phyloP scores from a whole-genome alignment of 2,888 invertebrate genomes.

The Caenorhabditis imperialis region DNA sequence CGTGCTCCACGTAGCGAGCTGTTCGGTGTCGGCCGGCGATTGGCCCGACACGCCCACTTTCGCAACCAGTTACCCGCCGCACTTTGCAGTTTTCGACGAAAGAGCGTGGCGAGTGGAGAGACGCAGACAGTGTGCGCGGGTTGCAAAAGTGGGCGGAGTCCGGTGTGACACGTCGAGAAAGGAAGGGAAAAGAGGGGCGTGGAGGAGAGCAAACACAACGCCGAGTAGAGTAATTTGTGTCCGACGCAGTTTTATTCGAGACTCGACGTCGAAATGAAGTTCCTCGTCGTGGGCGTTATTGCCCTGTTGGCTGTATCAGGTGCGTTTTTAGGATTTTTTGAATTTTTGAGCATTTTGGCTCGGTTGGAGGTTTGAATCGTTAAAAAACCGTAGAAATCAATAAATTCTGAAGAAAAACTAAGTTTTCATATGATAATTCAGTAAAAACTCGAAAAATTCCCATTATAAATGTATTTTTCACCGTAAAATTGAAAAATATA shows the following conservation, averaged over 20 bases:
- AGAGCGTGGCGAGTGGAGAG: conserved; percentile 11
- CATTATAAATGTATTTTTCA: too few relatives aligned
- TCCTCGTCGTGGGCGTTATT: conserved; percentile 40
- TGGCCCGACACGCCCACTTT: conserved; percentile 37
- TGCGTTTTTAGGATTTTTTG: conserved; percentile 21
- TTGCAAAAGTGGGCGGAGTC: conserved; percentile 48
- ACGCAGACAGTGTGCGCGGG: conserved; percentile 27
- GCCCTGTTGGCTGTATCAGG: conserved; percentile 54
- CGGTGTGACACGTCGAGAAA: conserved; percentile 44
- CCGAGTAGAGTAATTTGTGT: conserved; percentile 40
- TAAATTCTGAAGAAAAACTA: too few relatives aligned
- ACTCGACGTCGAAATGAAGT: conserved; percentile 35
- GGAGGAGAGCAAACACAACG: conserved; percentile 31
- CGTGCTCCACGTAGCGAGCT: conserved; percentile 46
- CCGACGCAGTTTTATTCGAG: not conserved
- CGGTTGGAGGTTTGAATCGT: too few relatives aligned
- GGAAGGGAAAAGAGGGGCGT: conserved; percentile 7
- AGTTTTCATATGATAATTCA: too few relatives aligned
- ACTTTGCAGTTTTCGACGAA: conserved; percentile 38
- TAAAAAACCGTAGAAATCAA: too few relatives aligned
- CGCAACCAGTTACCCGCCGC: conserved; percentile 48
- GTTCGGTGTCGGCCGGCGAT: conserved; percentile 4
- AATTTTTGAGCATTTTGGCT: too few relatives aligned
- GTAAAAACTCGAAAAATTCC: too few relatives aligned
- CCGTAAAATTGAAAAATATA: too few relatives aligned